phyloP scores from a whole-genome alignment of 2,113 vertebrate species.

The Sylvilagus bachmani region DNA sequence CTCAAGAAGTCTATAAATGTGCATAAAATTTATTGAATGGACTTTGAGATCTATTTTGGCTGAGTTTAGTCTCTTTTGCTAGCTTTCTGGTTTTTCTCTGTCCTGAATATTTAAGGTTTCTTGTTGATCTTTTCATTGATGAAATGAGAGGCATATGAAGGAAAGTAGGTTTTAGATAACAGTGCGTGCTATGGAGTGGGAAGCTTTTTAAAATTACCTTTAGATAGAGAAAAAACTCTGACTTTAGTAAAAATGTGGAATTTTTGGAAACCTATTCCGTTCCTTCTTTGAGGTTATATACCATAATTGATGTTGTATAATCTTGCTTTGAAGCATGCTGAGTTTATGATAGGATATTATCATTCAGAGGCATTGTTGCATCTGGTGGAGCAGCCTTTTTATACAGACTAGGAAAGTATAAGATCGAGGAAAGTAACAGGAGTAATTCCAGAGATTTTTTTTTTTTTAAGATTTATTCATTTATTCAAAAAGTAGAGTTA shows the following conservation, averaged over 20 bases:
- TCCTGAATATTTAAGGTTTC: not conserved
- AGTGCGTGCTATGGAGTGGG: not conserved
- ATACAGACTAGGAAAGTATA: not conserved
- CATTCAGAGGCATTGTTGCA: not conserved
- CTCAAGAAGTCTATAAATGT: not conserved
- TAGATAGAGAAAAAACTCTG: not conserved
- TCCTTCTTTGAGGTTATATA: not conserved
- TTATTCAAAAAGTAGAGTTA: no score
- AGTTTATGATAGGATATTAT: not conserved
- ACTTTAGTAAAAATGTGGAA: constrained; percentile 11
- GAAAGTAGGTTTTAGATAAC: not conserved
- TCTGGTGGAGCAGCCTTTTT: not conserved
- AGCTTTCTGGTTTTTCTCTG: not conserved
- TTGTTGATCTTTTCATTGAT: not conserved
- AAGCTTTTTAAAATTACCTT: not conserved
- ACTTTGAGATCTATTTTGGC: not conserved
- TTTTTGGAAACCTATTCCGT: not conserved
- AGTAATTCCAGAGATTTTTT: not conserved
- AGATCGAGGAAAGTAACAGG: not conserved
- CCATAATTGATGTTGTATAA: not conserved
- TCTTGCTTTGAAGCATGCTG: not conserved
- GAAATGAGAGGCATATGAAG: not conserved
- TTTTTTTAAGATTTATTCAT: no score
- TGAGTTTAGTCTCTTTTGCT: not conserved
- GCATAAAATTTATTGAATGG: not conserved